Evolutionary conservation across 2,797 vertebrate species (phyloP).

Genomic region (Clarias fuscus): DNA sequence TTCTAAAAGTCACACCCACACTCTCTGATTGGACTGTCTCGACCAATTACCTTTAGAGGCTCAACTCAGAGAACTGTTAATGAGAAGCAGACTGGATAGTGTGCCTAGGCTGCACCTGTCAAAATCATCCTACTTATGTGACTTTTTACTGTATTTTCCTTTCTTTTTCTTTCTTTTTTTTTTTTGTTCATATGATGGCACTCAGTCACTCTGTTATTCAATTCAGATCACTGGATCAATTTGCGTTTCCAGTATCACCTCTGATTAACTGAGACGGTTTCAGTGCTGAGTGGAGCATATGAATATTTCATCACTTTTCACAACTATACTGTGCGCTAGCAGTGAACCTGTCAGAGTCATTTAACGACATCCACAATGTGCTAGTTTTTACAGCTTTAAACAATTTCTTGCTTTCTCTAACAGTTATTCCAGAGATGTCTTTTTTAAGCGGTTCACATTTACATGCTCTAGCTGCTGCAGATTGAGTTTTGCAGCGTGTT

Average conservation of each 20-base stretch:
- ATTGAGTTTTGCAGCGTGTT: conserved; percentile 22
- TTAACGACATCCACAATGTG: conserved; percentile 26
- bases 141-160: background rate
- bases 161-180: no score
- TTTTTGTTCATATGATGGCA: background rate
- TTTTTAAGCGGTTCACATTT: conserved; percentile 31
- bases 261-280: conserved; percentile 22
- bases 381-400: conserved; percentile 43
- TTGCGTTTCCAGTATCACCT: conserved; percentile 20
- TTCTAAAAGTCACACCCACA: conserved; percentile 46
- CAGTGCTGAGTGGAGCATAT: conserved; percentile 42
- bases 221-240: conserved; percentile 10
- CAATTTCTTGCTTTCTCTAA: conserved; percentile 30
- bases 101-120: conserved; percentile 46
- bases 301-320: conserved; percentile 45
- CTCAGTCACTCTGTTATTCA: conserved; percentile 19
- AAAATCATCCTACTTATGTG: conserved; percentile 27
- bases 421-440: conserved; percentile 24
- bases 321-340: conserved; percentile 24
- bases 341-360: conserved; percentile 26
- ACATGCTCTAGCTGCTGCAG: conserved; percentile 25
- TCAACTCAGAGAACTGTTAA: conserved; percentile 28
- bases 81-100: conserved; percentile 29
- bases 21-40: conserved; percentile 52
- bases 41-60: conserved; percentile 40